Conservation (phyloP, 37 sponge, comb jelly and placozoan genomes). For the Eunapius fragilis region DNA sequence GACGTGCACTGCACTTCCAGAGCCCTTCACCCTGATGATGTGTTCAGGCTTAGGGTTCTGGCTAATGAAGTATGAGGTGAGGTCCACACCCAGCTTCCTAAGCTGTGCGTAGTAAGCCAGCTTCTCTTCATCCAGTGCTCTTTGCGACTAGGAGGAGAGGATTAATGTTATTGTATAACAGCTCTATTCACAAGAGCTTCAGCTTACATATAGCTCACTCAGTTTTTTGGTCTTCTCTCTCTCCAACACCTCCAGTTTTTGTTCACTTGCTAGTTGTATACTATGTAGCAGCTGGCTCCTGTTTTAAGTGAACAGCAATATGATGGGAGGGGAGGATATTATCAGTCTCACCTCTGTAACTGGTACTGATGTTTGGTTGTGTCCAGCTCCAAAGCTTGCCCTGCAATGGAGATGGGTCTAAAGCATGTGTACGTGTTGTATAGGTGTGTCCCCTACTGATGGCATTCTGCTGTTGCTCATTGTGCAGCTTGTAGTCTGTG, state of each 20-base stretch:
- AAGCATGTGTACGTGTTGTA: too few relatives aligned
- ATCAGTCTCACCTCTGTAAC: slow-evolving; percentile 51
- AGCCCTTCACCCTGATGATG: not conserved
- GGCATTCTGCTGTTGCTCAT: slow-evolving; percentile 59
- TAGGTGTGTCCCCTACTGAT: slow-evolving; percentile 41
- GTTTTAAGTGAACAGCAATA: not conserved
- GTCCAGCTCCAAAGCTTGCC: slow-evolving; percentile 72
- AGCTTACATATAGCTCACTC: slow-evolving; percentile 50
- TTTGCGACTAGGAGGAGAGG: slow-evolving; percentile 26
- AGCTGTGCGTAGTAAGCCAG: slow-evolving; percentile 55
- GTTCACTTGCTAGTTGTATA: slow-evolving; percentile 64
- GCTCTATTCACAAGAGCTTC: too few relatives aligned
- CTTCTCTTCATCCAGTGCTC: slow-evolving; percentile 58
- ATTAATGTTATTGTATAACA: not conserved
- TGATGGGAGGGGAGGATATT: not conserved
- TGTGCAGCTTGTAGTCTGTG: slow-evolving; percentile 78
- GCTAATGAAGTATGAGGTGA: slow-evolving; percentile 74
- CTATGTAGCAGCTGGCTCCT: slow-evolving; percentile 68
- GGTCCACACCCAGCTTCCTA: slow-evolving; percentile 72
- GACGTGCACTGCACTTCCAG: not conserved
- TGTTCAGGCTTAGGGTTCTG: slow-evolving; percentile 84
- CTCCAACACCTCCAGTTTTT: slow-evolving; percentile 61
- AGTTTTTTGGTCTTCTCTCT: slow-evolving; percentile 59
- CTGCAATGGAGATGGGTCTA: slow-evolving; percentile 22
- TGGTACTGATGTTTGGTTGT: slow-evolving; percentile 41